Evolutionary conservation across 2,113 vertebrate species (phyloP).

Genomic region (Potamarius usumacintae): DNA sequence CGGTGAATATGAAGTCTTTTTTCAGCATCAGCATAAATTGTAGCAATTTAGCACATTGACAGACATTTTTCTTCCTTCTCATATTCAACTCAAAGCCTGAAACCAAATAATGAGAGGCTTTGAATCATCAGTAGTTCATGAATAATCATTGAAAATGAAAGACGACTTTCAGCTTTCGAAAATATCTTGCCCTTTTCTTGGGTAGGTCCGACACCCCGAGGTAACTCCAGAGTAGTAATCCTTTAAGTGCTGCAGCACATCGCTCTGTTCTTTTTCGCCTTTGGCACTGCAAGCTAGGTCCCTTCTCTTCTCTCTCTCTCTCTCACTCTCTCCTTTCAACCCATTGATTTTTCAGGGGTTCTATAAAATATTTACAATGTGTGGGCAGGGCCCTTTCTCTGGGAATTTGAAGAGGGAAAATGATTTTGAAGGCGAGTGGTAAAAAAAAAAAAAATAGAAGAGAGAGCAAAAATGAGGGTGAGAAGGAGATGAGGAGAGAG

Average conservation of each 20-base stretch:
- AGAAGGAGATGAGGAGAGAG: conserved; percentile 30
- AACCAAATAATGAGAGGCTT: conserved; percentile 8
- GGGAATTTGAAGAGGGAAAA: conserved; percentile 63
- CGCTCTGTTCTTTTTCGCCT: conserved; percentile 40
- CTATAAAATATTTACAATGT: conserved; percentile 75
- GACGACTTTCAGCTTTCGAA: conserved; percentile 34
- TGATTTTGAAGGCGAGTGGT: conserved; percentile 67
- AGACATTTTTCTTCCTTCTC: not conserved
- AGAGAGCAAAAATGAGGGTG: not conserved
- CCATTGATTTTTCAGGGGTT: conserved; percentile 70
- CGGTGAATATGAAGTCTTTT: not conserved
- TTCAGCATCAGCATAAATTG: not conserved
- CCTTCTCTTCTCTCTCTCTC: conserved; percentile 42
- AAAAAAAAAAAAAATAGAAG: conserved; percentile 48
- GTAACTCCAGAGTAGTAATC: conserved; percentile 45
- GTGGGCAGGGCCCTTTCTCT: conserved; percentile 69
- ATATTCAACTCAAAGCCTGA: conserved; percentile 20
- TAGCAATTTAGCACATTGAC: not conserved
- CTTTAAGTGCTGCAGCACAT: conserved; percentile 36
- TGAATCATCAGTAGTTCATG: conserved; percentile 41
- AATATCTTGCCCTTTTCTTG: conserved; percentile 46
- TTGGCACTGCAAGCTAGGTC: conserved; percentile 40
- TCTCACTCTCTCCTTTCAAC: conserved; percentile 62
- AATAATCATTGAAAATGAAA: conserved; percentile 46
- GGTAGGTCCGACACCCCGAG: conserved; percentile 43